Evolutionary conservation across 1,140 invertebrate genomes (phyloP), one percentile per base, ranked within the genome.

Genomic region (Xylocopa sonorina): DNA sequence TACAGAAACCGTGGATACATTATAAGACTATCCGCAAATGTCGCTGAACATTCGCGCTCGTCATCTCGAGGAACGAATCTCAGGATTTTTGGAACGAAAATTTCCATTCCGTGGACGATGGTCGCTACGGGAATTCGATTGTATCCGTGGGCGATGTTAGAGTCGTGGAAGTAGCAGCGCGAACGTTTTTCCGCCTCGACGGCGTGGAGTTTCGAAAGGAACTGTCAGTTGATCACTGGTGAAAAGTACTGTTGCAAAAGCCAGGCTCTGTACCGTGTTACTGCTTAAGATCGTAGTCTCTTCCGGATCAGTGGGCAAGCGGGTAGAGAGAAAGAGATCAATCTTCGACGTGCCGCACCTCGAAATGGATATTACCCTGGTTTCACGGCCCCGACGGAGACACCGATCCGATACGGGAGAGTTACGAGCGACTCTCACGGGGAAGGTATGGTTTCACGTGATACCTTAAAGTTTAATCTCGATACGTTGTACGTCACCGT

Each of bases 381-480:
- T 80, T 80, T 75, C 72, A 78, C 77, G 69, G 68, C 62, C 73
- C 41, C 72, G 60, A 41, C 55, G 73, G 48, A 64, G 77, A 78
- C 77, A 78, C 77, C 66, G 58, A 81, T 76, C 63, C 82, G 73
- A 76, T 80, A 83, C 73, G 78, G 66, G 71, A 81, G 82, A 81
- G 53, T 77, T 78, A 73, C 79, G 68, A 69, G 68, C 63, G 64
- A 71, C 48, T 83, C 78, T 63, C 72, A 41, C 62, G 69, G 72
- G 78, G 73, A 74, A 78, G 76, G 57, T 79, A 84, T 74, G 82
- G 77, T 86, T 86, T 84, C 84, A 78, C 80, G 63, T 80, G 80
- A 84, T 83, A 81, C 82, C 66, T 87, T 87, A 84, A 86, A 86
- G 73, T 87, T 84, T 85, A 85, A 83, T 86, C 81, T 83, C 63